Evolutionary conservation across 2,113 vertebrate species (phyloP).

Genomic region (Morone chrysops): DNA sequence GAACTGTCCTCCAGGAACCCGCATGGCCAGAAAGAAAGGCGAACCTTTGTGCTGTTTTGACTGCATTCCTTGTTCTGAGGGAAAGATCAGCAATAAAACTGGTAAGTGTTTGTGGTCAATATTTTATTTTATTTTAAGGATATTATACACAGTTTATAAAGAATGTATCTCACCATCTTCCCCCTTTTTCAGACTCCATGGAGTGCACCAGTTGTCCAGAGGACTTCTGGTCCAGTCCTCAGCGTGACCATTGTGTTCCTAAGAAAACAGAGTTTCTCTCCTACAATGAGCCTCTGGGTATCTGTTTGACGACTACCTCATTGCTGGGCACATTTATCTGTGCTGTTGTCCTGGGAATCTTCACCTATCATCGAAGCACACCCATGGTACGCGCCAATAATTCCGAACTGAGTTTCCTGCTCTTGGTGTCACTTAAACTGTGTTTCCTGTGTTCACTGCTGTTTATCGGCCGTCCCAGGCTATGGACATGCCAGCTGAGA

Average conservation of each 20-base stretch:
- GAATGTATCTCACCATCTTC: too few relatives aligned
- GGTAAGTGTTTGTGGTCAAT: constrained; percentile 50
- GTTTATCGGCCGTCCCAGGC: constrained; percentile 70
- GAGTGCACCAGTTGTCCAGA: constrained; percentile 73
- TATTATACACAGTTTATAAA: not conserved
- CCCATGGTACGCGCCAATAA: constrained; percentile 82
- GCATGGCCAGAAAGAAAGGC: constrained; percentile 79
- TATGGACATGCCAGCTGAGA: constrained; percentile 60
- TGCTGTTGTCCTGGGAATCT: constrained; percentile 65
- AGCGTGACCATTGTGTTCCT: constrained; percentile 68
- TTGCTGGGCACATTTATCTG: constrained; percentile 66
- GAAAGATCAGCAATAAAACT: constrained; percentile 71
- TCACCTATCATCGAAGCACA: constrained; percentile 70
- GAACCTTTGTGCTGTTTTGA: constrained; percentile 85
- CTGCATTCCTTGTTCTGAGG: constrained; percentile 81
- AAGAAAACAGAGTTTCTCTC: constrained; percentile 74
- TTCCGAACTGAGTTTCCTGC: constrained; percentile 81
- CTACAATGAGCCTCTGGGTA: constrained; percentile 68
- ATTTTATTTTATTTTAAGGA: too few relatives aligned
- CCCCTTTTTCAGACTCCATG: constrained; percentile 60
- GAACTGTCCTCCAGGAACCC: constrained; percentile 81
- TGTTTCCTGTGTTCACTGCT: constrained; percentile 82
- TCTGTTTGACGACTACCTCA: constrained; percentile 63
- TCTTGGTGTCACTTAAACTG: constrained; percentile 76
- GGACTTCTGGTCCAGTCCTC: constrained; percentile 73